phyloP scores from a whole-genome alignment of 2,888 invertebrate species.

The Agonopterix subpropinquella region DNA sequence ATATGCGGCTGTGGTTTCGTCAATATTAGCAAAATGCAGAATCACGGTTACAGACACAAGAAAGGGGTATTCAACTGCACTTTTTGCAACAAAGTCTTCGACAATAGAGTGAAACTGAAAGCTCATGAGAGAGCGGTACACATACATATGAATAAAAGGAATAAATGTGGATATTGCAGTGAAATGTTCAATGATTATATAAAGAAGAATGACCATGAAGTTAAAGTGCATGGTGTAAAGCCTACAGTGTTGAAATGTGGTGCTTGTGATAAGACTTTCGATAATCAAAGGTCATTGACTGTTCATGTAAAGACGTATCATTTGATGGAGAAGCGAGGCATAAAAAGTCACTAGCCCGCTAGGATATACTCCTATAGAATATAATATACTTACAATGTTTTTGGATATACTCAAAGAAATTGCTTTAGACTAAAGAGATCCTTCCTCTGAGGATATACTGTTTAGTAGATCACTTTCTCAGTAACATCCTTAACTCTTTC shows the following conservation, averaged over 20 bases:
- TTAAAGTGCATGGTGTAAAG: constrained; percentile 46
- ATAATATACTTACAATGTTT: too few relatives aligned
- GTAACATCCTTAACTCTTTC: too few relatives aligned
- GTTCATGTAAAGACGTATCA: constrained; percentile 56
- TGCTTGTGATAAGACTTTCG: constrained; percentile 62
- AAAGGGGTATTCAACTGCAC: constrained; percentile 43
- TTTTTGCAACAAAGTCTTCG: constrained; percentile 56
- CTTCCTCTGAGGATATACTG: too few relatives aligned
- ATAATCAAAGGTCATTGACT: constrained; percentile 62
- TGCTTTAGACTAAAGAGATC: too few relatives aligned
- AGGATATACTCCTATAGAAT: too few relatives aligned
- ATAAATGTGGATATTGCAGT: constrained; percentile 44
- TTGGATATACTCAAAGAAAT: too few relatives aligned
- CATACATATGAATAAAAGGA: constrained; percentile 26
- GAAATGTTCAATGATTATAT: constrained; percentile 54
- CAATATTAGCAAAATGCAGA: constrained; percentile 26
- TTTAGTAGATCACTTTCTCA: too few relatives aligned
- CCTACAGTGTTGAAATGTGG: constrained; percentile 53
- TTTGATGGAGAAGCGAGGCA: constrained; percentile 26
- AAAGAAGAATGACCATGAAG: constrained; percentile 51
- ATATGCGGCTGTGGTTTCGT: constrained; percentile 38
- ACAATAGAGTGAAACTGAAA: constrained; percentile 50
- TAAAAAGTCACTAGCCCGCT: too few relatives aligned
- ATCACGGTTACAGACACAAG: constrained; percentile 38
- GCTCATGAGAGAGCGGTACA: constrained; percentile 57